Conservation (phyloP, 1,140 invertebrate genomes). For the Teleopsis dalmanni region DNA sequence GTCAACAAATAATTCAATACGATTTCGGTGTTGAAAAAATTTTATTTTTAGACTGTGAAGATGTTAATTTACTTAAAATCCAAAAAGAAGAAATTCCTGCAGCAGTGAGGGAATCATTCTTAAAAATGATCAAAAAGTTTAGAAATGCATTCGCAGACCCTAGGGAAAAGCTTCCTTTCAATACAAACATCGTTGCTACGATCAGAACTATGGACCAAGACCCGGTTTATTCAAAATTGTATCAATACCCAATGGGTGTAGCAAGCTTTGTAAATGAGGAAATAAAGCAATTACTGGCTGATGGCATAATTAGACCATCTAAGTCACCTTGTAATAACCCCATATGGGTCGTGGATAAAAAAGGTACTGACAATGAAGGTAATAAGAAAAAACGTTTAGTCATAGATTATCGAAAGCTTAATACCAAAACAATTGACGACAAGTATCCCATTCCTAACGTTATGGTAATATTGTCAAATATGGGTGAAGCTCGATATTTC, state of each 20-base stretch:
- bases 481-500: constrained; percentile 3
- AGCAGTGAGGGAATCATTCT: neutral
- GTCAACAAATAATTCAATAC: neutral
- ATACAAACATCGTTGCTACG: constrained; percentile 6
- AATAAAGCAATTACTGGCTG: constrained; percentile 2
- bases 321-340: constrained; percentile 12
- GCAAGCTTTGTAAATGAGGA: constrained; percentile 10
- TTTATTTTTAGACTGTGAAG: neutral
- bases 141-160: neutral
- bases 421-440: constrained; percentile 7
- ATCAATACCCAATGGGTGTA: constrained; percentile 11
- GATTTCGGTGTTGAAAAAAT: neutral
- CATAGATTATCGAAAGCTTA: constrained; percentile 32
- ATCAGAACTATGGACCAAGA: constrained; percentile 7
- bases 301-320: constrained; percentile 9
- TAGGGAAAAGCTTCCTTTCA: constrained; percentile 5
- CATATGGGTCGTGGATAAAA: constrained; percentile 17
- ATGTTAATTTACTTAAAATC: constrained; percentile 5
- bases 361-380: constrained; percentile 9
- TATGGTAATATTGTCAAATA: constrained; percentile 3
- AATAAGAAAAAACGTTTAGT: constrained; percentile 27
- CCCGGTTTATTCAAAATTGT: constrained; percentile 8
- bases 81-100: neutral
- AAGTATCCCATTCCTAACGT: constrained; percentile 10
- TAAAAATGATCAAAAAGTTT: neutral